Base-by-base conservation (phyloP, 1,140 invertebrate genomes). In the Danaus melanippus region DNA sequence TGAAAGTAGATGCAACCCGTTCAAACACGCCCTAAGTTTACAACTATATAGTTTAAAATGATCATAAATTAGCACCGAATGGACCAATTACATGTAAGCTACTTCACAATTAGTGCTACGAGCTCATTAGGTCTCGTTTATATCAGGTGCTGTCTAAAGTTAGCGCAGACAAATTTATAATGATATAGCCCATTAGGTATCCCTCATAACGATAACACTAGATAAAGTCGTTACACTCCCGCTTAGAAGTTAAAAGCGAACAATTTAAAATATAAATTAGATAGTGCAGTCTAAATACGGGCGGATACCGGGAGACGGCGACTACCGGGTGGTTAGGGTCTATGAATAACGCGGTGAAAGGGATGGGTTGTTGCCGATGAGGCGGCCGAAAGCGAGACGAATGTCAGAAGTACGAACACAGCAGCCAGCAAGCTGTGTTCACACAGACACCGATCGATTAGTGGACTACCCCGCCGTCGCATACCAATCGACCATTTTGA, bases 211-310 rank as follows among this genome's bases (percentile, higher is more conserved):
- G 67, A 74, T 76, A 76, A 74, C 62, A 59, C 61, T 70, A 69
- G 61, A 70, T 71, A 76, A 66, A 71, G 62, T 64, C 69, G 69
- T 76, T 69, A 75, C 60, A 53, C 58, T 69, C 56, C 58, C 60
- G 60, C 56, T 60, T 58, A 56, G 46, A 66, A 61, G 67, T 71
- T 73, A 69, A 77, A 76, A 79, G 71, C 65, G 67, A 58, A 71
- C 67, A 79, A 80, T 80, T 80, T 80, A 71, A 78, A 79, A 85
- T 74, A 84, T 81, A 79, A 84, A 84, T 86, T 86, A 82, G 77
- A 82, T 82, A 81, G 74, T 78, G 71, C 74, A 74, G 70, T 81
- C 77, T 86, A 84, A 83, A 84, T 83, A 83, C 69, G 71, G 71
- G 68, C 73, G 77, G 74, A 79, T 66, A 78, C 60, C 65, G 76